Evolutionary conservation across 1,140 invertebrate species (phyloP), one percentile per base, ranked within the genome.

Genomic region (Aphis gossypii): DNA sequence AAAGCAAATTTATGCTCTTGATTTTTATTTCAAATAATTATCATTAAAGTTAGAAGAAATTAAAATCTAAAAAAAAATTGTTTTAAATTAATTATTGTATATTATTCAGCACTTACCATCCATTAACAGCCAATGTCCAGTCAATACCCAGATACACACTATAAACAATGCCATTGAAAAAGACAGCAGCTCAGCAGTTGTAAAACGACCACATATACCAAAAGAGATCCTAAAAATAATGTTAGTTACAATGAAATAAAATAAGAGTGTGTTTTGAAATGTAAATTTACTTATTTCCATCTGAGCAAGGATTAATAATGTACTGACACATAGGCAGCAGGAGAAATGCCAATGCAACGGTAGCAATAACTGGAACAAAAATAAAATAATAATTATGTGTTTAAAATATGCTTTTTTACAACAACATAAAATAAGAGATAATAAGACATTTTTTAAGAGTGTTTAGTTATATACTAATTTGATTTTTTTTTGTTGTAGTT

Each of bases 41-140:
- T 83, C 5, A 35, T 82, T 82, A 2, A 38, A 35, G 30, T 82
- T 83, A 82, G 21, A 48, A 30, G 4, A n/a, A 46, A 87, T 87
- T 25, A 30, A 86, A 25, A 86, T 46, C 38, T 46, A 21, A 38
- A 38, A 84, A 84, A 9, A 84, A 41, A 41, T 41, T 41, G 38
- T 84, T 84, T 84, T 20, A n/a, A n/a, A n/a, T 21, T n/a, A 76
- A 88, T 88, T 51, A 21, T 35, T 88, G 18, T 51, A 51, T 35
- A 89, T 3, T 51, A 89, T 23, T 54, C 0, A 54, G n/a, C 23
- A 94, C 95, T 95, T 95, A 98, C 97, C 98, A 96, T 99, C 99
- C 99, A 99, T 99, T 54, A 99, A 96, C 94, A 99, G 96, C 99
- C 99, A 99, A 96, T 99, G 99, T 5, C 99, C 98, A 91, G 99